phyloP scores from a whole-genome alignment of 2,113 vertebrate species.

The mouse (Mus musculus) region DNA sequence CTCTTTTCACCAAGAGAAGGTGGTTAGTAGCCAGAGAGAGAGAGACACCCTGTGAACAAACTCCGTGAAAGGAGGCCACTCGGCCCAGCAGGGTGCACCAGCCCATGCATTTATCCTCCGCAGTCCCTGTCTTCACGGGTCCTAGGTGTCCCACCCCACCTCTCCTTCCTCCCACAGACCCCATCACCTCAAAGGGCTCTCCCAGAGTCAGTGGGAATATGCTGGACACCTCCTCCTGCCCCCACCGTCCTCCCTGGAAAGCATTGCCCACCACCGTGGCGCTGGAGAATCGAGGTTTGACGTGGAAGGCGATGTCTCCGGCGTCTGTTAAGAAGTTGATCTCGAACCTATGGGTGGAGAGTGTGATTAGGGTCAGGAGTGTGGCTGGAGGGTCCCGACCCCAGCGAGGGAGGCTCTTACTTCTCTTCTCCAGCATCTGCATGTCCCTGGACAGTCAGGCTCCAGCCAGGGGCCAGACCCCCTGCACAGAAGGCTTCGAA shows the following conservation, averaged over 20 bases:
- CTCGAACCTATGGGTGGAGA: constrained; percentile 86
- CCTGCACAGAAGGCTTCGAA: constrained; percentile 89
- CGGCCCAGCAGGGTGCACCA: accelerated
- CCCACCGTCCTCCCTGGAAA: constrained; percentile 87
- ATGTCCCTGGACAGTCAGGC: constrained; percentile 87
- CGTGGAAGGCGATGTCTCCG: constrained; percentile 89
- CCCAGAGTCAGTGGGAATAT: constrained; percentile 85
- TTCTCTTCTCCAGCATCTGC: constrained; percentile 82
- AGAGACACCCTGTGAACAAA: background rate
- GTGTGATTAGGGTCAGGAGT: background rate
- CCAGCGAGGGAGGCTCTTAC: constrained; percentile 79
- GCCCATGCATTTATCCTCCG: accelerated
- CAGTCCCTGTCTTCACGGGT: background rate
- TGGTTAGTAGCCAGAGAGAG: background rate
- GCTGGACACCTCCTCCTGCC: constrained; percentile 86
- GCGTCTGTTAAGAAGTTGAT: constrained; percentile 88
- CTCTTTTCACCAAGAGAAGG: background rate
- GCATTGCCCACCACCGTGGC: constrained; percentile 88
- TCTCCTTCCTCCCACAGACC: too few species aligned
- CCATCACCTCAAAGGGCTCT: constrained; percentile 89
- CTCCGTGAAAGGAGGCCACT: background rate
- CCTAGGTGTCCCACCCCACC: too few species aligned
- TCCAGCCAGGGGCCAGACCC: constrained; percentile 91
- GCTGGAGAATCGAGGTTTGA: constrained; percentile 88
- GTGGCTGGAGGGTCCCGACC: background rate